phyloP scores from a whole-genome alignment of 2,797 vertebrate genomes.

The Sebastes oblongus region DNA sequence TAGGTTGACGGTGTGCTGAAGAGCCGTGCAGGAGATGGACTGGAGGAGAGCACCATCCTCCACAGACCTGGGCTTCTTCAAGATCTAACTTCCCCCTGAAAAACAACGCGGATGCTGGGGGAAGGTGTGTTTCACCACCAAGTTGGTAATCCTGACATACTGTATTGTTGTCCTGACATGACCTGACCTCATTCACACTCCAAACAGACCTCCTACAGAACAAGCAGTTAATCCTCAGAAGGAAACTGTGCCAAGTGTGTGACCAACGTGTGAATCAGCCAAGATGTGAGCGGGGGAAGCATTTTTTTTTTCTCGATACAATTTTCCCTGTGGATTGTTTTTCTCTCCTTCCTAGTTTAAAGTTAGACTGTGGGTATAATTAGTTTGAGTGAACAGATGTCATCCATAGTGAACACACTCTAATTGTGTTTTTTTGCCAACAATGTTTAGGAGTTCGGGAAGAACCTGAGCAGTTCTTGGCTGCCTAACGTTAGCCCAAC shows the following conservation, averaged over 20 bases:
- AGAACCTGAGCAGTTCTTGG: too few species aligned
- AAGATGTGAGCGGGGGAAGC: neutral
- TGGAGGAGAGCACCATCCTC: conserved; percentile 38
- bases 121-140: conserved; percentile 62
- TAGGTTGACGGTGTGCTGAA: conserved; percentile 63
- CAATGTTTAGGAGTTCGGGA: too few species aligned
- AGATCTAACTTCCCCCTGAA: conserved; percentile 78
- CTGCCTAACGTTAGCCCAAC: too few species aligned
- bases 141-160: neutral
- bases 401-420: neutral
- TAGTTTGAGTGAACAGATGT: conserved; percentile 32
- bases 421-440: neutral
- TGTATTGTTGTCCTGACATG: neutral
- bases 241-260: neutral
- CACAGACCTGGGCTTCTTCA: conserved; percentile 78
- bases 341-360: neutral
- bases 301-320: neutral
- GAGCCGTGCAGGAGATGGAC: too few species aligned
- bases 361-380: conserved; percentile 6
- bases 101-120: conserved; percentile 69
- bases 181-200: conserved; percentile 4
- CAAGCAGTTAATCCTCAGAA: neutral
- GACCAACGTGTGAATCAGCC: conserved; percentile 7
- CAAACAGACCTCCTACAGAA: neutral
- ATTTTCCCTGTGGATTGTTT: neutral